phyloP scores from a whole-genome alignment of 1,140 invertebrate genomes.

The Sycobia sp. region DNA sequence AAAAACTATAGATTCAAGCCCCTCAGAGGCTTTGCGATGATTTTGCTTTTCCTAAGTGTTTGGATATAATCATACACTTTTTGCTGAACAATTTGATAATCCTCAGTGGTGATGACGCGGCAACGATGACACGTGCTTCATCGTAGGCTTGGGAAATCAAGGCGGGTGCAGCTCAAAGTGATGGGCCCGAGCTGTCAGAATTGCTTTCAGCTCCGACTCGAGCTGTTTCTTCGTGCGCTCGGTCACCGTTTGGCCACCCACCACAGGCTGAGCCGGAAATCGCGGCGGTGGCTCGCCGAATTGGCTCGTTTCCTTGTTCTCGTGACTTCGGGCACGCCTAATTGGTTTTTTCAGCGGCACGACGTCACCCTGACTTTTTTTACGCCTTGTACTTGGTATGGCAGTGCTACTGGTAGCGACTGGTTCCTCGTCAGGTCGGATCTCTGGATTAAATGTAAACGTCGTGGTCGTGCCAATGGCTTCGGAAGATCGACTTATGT shows the following conservation, averaged over 20 bases:
- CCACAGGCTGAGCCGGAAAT: constrained; percentile 52
- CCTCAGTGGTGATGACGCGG: not conserved
- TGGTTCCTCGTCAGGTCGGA: constrained; percentile 19
- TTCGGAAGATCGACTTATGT: constrained; percentile 54
- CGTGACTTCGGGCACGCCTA: constrained; percentile 56
- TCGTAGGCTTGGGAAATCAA: constrained; percentile 48
- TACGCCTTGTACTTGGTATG: too few relatives aligned
- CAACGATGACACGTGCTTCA: too few relatives aligned
- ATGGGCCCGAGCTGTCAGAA: constrained; percentile 58
- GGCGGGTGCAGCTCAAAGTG: constrained; percentile 59
- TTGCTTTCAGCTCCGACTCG: constrained; percentile 59
- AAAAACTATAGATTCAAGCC: too few relatives aligned
- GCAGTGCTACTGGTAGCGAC: constrained; percentile 25
- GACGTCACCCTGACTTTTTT: constrained; percentile 45
- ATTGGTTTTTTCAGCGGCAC: constrained; percentile 49
- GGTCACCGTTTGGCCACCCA: constrained; percentile 43
- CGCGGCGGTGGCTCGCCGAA: constrained; percentile 48
- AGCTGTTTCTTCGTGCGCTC: constrained; percentile 42
- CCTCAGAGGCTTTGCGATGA: constrained; percentile 57
- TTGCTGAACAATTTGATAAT: not conserved
- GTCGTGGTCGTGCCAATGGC: constrained; percentile 48
- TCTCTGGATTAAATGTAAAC: constrained; percentile 45
- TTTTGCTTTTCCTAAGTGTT: too few relatives aligned
- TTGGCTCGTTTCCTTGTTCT: constrained; percentile 50
- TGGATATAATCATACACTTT: constrained; percentile 20